Base-by-base conservation (phyloP, 2,797 vertebrate species). In the Sebastes flavidus region DNA sequence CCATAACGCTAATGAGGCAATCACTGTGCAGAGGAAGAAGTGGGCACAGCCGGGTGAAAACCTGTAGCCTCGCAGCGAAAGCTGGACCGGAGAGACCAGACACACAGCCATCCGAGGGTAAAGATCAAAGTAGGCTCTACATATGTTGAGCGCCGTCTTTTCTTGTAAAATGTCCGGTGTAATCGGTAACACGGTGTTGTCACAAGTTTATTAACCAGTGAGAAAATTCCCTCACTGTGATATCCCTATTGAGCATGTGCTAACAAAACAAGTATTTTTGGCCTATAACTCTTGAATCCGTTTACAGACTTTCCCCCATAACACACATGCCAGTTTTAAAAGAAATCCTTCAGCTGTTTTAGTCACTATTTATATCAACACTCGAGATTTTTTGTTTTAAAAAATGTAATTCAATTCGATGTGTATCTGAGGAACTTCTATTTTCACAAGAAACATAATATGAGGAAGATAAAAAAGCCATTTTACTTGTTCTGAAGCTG, bases 401-500 rank as follows among this genome's bases (percentile, higher is more conserved):
- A 52, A 54, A 62, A 32, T 55, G 8, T 12, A 56, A 61, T 55
- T 75, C 49, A 25, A 56, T 76, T 81, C 18, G 63, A 20, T 75
- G 30, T 65, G 73, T 72, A 67, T 81, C 59, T 54, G 24, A 52
- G 34, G 20, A 65, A 69, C 55, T 38, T 66, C 29, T 36, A 24
- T 62, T 78, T 79, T 54, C 16, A 72, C 27, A 32, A 65, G 58
- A 68, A 81, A 74, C 72, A 77, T 10, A 70, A 69, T 11, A 59
- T 18, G 24, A 13, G 32, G 22, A 59, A 75, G 38, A 77, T 79
- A 80, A 87, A 70, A 75, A 87, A 78, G 55, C 32, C 20, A 72
- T 70, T 81, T 77, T 5, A 36, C 66, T 80, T 80, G 30, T 65
- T 78, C 77, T 65, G 75, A 74, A 84, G 78, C 78, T 67, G 73